A percentile compares a stretch with the other conserved stretches of the same genome.
phyloP scores from a whole-genome alignment of 1,140 invertebrate genomes.

The Paralvinella palmiformis region DNA sequence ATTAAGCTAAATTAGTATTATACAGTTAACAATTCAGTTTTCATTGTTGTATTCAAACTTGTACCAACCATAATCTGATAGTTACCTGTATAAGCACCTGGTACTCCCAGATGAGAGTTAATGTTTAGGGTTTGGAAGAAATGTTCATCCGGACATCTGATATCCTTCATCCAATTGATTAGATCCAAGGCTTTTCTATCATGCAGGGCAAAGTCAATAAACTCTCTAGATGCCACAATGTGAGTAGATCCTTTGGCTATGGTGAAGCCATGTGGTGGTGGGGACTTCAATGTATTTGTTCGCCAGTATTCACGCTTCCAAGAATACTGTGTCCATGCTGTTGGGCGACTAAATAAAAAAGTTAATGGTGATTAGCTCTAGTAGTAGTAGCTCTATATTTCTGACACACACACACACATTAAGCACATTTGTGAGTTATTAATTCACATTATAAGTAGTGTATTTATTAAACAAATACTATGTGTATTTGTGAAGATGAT shows the following conservation, averaged over 20 bases:
- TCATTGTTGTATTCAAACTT: too few species aligned
- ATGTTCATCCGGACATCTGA: constrained; percentile 17
- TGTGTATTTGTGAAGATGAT: neutral
- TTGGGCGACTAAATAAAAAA: constrained; percentile 1
- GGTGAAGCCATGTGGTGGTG: constrained; percentile 12
- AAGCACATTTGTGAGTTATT: neutral
- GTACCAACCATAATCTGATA: too few species aligned
- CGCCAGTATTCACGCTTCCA: constrained; percentile 6
- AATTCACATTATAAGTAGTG: neutral
- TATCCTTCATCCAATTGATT: constrained; percentile 14
- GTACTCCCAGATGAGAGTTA: constrained; percentile 13
- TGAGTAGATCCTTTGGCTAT: constrained; percentile 23
- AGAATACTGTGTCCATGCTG: constrained; percentile 1
- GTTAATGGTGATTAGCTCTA: neutral
- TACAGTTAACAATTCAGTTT: too few species aligned
- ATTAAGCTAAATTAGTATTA: too few species aligned
- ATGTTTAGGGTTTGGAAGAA: constrained; percentile 19
- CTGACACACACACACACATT: neutral
- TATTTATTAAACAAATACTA: neutral
- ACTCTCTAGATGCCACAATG: constrained; percentile 15
- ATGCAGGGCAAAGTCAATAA: constrained; percentile 18
- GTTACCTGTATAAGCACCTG: constrained; percentile 20
- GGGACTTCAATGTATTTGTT: constrained; percentile 3
- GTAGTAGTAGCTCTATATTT: neutral
- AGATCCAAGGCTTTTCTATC: constrained; percentile 11